Base-by-base conservation (phyloP, 2,113 vertebrate species). In the Trichomycterus rosablanca region DNA sequence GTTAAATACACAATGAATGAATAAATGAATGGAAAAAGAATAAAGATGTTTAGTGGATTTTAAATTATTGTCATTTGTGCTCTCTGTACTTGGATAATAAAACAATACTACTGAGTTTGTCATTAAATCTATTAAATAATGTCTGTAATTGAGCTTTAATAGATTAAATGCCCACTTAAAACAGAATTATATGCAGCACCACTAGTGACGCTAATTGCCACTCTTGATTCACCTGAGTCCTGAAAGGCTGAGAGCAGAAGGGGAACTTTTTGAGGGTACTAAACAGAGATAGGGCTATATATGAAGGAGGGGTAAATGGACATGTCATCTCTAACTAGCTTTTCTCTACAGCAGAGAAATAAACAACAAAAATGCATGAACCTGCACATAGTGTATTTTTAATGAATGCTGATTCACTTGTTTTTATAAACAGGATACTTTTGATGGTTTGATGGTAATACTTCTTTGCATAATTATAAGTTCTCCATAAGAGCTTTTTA, bases 291-390 rank as follows among this genome's bases (percentile, higher is more conserved):
- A 19, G n/a, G 53, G 18, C 39, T 30, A 43, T 32, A 56, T n/a
- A n/a, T n/a, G 39, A 68, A 44, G 56, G 52, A 68, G 48, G 49
- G 2, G 7, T 50, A 20, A 4, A 62, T 20, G 52, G 62, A 60
- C 28, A 19, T 51, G 35, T 49, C 14, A 42, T 40, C 23, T 43
- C 30, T 30, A 46, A 12, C 37, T 15, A 60, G 5, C 59, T 44
- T 18, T 26, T 56, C 23, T 45, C 16, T 23, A 54, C 28, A 15
- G 20, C 22, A 64, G 30, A 46, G 34, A 49, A 34, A 48, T 22
- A 35, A 57, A 20, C 32, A 55, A 19, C 50, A 37, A 16, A 56
- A 64, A 64, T 34, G 37, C 51, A 39, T 23, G 32, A 12, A 5
- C 12, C 9, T 52, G 26, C 30, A 23, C 39, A 45, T 22, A 11